phyloP scores from a whole-genome alignment of 2,888 invertebrate genomes.

The Watsonalla cultraria region DNA sequence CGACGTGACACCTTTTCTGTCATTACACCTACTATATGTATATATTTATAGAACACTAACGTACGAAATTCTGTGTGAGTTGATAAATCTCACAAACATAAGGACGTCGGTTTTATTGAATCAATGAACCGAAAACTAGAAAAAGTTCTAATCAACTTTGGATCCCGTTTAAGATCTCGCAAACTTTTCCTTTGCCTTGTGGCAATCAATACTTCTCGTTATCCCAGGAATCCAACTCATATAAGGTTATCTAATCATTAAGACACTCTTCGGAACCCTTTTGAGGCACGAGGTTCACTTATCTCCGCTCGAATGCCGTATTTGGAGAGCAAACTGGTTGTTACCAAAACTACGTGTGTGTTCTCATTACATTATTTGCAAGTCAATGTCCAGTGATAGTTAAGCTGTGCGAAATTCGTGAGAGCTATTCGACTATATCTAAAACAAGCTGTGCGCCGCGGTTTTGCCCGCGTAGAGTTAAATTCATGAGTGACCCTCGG shows the following conservation, averaged over 20 bases:
- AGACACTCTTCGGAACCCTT: conserved; percentile 17
- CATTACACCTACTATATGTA: too few relatives aligned
- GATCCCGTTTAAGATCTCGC: not conserved
- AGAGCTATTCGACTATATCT: too few relatives aligned
- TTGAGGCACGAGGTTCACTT: conserved; percentile 10
- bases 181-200: not conserved
- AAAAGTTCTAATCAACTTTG: not conserved
- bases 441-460: too few relatives aligned
- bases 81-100: too few relatives aligned
- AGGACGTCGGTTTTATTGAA: too few relatives aligned
- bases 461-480: too few relatives aligned
- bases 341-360: not conserved
- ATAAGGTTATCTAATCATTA: conserved; percentile 27
- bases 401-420: not conserved
- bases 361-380: not conserved
- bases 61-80: too few relatives aligned
- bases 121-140: too few relatives aligned
- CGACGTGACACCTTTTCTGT: too few relatives aligned
- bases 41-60: too few relatives aligned
- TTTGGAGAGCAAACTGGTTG: not conserved
- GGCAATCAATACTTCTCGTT: conserved; percentile 10
- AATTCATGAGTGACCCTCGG: too few relatives aligned
- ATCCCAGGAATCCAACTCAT: conserved; percentile 6
- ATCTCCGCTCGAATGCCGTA: not conserved
- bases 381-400: not conserved